Conservation (phyloP, 2,113 vertebrate species). For the Hassar affinis region DNA sequence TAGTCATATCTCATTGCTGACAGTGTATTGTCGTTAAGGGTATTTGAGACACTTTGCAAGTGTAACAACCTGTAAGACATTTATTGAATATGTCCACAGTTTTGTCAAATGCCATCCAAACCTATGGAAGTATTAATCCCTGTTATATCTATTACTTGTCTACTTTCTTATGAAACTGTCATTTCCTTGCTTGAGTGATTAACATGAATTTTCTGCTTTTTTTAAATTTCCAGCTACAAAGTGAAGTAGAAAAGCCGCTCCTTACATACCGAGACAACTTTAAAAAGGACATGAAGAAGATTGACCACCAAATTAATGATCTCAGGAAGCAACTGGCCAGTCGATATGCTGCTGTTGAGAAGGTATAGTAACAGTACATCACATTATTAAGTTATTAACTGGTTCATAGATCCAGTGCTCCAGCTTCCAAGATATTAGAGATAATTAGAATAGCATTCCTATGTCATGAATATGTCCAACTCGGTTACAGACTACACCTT, state of each 20-base stretch:
- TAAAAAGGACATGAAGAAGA: slow-evolving; percentile 98
- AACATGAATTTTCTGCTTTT: not conserved
- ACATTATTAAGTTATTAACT: not conserved
- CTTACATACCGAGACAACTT: slow-evolving; percentile 94
- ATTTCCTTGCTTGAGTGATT: not conserved
- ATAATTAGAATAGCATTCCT: not conserved
- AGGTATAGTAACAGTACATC: slow-evolving; percentile 66
- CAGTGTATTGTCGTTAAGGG: not conserved
- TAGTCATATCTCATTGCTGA: not conserved
- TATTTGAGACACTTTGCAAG: not conserved
- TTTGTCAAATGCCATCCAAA: not conserved
- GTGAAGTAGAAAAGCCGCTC: slow-evolving; percentile 94
- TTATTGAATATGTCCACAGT: not conserved
- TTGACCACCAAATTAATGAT: slow-evolving; percentile 92
- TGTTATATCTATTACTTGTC: not conserved
- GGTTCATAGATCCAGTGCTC: not conserved
- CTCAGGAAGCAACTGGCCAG: slow-evolving; percentile 90
- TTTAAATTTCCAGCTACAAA: slow-evolving; percentile 82
- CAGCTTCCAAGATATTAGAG: not conserved
- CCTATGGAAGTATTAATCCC: too few relatives aligned
- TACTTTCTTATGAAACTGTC: not conserved
- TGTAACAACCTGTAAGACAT: not conserved
- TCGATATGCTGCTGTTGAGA: slow-evolving; percentile 85
- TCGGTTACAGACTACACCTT: not conserved
- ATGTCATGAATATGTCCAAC: not conserved